Conservation (phyloP, 2,113 vertebrate species). For the Onychorhynchus coronatus region DNA sequence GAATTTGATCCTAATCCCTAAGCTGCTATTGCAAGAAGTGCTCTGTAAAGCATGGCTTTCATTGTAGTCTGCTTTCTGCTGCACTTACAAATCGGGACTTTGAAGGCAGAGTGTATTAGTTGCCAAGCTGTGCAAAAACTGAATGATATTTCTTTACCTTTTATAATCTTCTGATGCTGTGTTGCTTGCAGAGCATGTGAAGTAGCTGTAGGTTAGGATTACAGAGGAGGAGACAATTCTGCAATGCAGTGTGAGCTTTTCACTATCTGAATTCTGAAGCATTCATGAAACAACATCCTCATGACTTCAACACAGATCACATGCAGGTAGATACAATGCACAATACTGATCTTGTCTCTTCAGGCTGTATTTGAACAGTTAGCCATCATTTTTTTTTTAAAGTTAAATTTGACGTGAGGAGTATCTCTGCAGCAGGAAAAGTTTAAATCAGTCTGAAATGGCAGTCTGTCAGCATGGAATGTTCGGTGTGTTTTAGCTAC, state of each 20-base stretch:
- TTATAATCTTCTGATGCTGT: conserved; percentile 50
- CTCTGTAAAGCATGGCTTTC: conserved; percentile 49
- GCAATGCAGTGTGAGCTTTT: conserved; percentile 61
- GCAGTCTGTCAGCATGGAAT: conserved; percentile 66
- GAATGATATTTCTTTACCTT: conserved; percentile 56
- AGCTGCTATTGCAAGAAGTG: conserved; percentile 48
- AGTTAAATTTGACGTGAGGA: conserved; percentile 53
- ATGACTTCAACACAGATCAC: conserved; percentile 75
- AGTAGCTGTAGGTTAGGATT: conserved; percentile 64
- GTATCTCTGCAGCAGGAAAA: conserved; percentile 66
- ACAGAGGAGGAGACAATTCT: conserved; percentile 66
- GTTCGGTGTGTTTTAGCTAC: conserved; percentile 52
- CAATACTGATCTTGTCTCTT: conserved; percentile 73
- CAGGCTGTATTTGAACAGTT: conserved; percentile 60
- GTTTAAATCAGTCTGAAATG: conserved; percentile 71
- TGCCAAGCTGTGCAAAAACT: conserved; percentile 47
- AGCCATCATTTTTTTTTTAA: conserved; percentile 42
- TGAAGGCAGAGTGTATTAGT: conserved; percentile 26
- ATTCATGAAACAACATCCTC: conserved; percentile 74
- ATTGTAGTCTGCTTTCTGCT: conserved; percentile 27
- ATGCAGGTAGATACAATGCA: conserved; percentile 79
- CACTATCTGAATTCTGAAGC: conserved; percentile 71
- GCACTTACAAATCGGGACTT: neutral
- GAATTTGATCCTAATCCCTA: conserved; percentile 56
- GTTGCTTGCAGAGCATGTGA: conserved; percentile 60